Percentiles rank a stretch among this genome's conserved stretches.
Conservation (phyloP, 2,113 vertebrate species). For the Chaetura pelagica region DNA sequence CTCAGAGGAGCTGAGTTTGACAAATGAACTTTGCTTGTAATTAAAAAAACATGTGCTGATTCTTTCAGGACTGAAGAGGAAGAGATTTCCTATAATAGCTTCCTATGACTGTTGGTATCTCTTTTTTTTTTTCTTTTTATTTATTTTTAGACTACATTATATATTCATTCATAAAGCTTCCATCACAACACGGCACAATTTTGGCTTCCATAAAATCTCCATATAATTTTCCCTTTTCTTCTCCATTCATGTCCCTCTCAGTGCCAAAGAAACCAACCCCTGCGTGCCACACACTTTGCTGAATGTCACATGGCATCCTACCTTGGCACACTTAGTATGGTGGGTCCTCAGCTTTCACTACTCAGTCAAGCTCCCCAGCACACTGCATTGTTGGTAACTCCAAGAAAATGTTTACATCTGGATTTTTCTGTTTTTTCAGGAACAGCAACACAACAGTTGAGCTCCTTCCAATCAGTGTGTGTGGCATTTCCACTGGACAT, state of each 20-base stretch:
- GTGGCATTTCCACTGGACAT: neutral
- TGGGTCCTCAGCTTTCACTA: neutral
- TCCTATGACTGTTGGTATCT: neutral
- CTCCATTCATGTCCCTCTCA: neutral
- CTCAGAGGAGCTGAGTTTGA: conserved; percentile 37
- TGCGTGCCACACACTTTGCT: fast-evolving
- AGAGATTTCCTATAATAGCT: neutral
- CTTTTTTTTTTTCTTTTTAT: neutral
- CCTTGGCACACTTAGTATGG: fast-evolving
- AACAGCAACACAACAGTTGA: neutral
- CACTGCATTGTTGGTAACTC: neutral
- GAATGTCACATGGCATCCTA: neutral
- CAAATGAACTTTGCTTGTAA: conserved; percentile 49
- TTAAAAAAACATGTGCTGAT: conserved; percentile 31
- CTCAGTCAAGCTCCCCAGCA: neutral
- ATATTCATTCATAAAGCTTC: conserved; percentile 5
- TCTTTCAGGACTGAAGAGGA: conserved; percentile 12
- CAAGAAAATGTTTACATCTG: neutral
- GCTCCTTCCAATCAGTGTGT: neutral
- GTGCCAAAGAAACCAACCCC: neutral
- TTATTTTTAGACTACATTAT: neutral
- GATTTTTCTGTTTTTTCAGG: neutral
- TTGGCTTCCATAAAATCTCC: neutral
- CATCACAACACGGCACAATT: neutral
- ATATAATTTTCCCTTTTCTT: neutral